Evolutionary conservation across 2,888 invertebrate species (phyloP), one percentile per base, ranked within the genome.

Genomic region (Callyntrura guangdongensis): DNA sequence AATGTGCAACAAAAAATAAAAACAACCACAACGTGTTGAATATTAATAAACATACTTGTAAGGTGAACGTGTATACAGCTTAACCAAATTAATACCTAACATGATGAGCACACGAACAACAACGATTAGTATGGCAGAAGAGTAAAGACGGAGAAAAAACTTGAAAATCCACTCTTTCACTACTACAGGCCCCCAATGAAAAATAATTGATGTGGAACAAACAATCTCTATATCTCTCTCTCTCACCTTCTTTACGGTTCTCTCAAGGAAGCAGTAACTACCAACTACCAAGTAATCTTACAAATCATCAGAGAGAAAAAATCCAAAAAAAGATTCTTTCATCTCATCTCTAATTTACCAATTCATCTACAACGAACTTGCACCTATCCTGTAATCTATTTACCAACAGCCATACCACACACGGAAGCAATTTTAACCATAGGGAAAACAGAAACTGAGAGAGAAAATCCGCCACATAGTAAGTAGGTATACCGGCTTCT

Each of bases 161-260:
- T 87, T 74, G 91, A 88, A 91, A 91, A 91, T 91, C 87, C 81
- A 89, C 91, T 84, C 81, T 64, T 77, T 77, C 74, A 74, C 74
- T 77, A 22, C 25, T 64, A 53, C 53, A 86, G 86, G 90, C 86
- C 90, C 85, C 85, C 64, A 82, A 77, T 74, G 77, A 88, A 74
- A 90, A 90, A 81, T 85, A 90, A 90, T 79, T 90, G 90, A 90
- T 85, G 90, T 86, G 79, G 72, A 90, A 85, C 85, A 59, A 89
- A 83, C 61, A 61, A 83, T 77, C 74, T 47, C 45, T 67, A n/a
- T 47, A 2, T 67, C 22, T 59, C 47, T 61, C 27, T 84, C 72
- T 74, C 69, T 20, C 81, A 25, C 53, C 12, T 27, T 49, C 25
- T 49, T 20, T 49, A 61, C 14, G 17, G 17, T 67, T 17, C 11